Conservation (phyloP, 2,797 vertebrate species). For the Gymnothorax javanicus region DNA sequence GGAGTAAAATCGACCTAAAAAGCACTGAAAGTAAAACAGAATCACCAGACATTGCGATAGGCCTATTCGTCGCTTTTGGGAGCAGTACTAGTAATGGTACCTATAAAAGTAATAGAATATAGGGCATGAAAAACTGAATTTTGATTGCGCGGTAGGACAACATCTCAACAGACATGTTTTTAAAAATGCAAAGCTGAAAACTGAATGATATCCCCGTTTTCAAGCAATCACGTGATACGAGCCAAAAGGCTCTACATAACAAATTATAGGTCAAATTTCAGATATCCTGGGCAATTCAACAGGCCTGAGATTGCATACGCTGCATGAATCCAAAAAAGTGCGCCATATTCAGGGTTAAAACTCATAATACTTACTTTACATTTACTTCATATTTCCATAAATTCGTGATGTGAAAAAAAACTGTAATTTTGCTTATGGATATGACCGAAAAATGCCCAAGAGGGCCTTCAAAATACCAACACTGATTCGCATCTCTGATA, state of each 20-base stretch:
- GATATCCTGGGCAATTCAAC: conserved; percentile 16
- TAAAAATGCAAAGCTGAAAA: not conserved
- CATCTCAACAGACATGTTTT: not conserved
- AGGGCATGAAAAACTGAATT: not conserved
- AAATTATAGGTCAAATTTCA: conserved; percentile 4
- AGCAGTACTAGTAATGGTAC: too few species aligned
- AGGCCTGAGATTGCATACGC: conserved; percentile 1
- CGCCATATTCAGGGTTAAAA: conserved; percentile 50
- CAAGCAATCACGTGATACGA: conserved; percentile 3
- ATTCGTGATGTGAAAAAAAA: not conserved
- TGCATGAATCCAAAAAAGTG: not conserved
- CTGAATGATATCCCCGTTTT: not conserved
- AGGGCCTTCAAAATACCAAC: conserved; percentile 14
- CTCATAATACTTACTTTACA: not conserved
- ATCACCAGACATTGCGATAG: too few species aligned
- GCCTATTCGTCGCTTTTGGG: too few species aligned
- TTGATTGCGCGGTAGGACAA: not conserved
- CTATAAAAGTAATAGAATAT: not conserved
- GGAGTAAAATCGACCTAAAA: not conserved
- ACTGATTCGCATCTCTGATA: not conserved
- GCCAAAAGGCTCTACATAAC: not conserved
- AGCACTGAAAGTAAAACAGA: not conserved
- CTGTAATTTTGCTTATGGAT: not conserved
- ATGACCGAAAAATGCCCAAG: not conserved
- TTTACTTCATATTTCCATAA: not conserved